Conservation (phyloP, 2,888 invertebrate genomes). For the Eurytoma adleriae region DNA sequence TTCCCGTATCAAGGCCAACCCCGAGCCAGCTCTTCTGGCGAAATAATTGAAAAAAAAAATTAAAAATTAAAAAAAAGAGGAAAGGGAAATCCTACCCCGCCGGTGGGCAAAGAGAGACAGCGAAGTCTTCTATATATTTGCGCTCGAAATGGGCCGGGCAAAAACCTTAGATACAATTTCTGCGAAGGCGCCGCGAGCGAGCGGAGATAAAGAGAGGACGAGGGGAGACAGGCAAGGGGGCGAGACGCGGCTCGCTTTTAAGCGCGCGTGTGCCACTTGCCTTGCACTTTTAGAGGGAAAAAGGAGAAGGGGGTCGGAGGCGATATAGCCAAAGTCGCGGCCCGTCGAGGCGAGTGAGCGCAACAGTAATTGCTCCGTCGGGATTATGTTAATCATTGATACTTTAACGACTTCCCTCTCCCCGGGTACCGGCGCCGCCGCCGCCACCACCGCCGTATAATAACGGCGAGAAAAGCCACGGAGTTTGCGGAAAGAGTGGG, state of each 20-base stretch:
- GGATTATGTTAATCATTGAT: slow-evolving; percentile 59
- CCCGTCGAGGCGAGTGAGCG: slow-evolving; percentile 2
- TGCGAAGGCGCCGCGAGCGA: slow-evolving; percentile 19
- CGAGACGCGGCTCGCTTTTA: slow-evolving; percentile 23
- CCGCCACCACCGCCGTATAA: slow-evolving; percentile 16
- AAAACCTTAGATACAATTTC: slow-evolving; percentile 52
- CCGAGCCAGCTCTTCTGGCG: slow-evolving; percentile 31
- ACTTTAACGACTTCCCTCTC: slow-evolving; percentile 56
- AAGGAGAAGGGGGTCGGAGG: not conserved
- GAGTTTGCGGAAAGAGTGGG: slow-evolving; percentile 40
- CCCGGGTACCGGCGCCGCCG: slow-evolving; percentile 26
- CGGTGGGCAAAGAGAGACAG: no score
- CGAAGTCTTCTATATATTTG: not conserved
- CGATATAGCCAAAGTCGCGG: slow-evolving; percentile 43
- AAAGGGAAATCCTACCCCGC: no score
- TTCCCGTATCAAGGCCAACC: slow-evolving; percentile 27
- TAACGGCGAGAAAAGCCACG: slow-evolving; percentile 49
- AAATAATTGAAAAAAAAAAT: slow-evolving; percentile 54
- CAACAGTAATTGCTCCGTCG: slow-evolving; percentile 54
- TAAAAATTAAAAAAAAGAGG: no score
- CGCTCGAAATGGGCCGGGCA: slow-evolving; percentile 40
- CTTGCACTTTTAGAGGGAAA: slow-evolving; percentile 43
- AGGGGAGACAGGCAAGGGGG: not conserved
- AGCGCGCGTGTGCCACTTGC: slow-evolving; percentile 49
- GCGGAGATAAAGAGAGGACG: not conserved